Evolutionary conservation across 2,888 invertebrate species (phyloP).

Genomic region (Machimus rusticus): DNA sequence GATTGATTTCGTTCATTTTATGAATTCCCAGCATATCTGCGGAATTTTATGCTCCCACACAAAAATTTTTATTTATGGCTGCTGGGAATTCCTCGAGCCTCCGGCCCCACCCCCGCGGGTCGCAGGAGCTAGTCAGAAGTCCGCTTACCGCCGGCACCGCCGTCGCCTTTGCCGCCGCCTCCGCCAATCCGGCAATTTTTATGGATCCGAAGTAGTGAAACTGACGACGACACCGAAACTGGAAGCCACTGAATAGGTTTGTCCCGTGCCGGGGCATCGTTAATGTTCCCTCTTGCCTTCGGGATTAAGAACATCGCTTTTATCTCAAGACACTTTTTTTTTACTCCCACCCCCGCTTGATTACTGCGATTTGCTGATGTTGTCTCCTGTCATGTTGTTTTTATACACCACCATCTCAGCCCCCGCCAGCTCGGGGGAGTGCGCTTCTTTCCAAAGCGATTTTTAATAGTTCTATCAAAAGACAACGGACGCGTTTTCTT

Average conservation of each 20-base stretch:
- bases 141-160: not conserved
- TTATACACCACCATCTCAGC: not conserved
- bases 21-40: conserved; percentile 35
- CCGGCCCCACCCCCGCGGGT: not conserved
- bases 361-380: conserved; percentile 38
- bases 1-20: conserved; percentile 40
- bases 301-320: conserved; percentile 21
- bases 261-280: not conserved
- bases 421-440: not conserved
- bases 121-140: not conserved
- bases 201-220: conserved; percentile 21
- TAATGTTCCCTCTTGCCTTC: conserved; percentile 18
- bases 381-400: conserved; percentile 24
- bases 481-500: not conserved
- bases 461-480: conserved; percentile 34
- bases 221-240: conserved; percentile 4
- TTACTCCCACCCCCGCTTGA: conserved; percentile 2
- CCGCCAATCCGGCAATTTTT: not conserved
- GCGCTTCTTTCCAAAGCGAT: conserved; percentile 23
- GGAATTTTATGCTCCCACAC: conserved; percentile 40
- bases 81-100: conserved; percentile 1
- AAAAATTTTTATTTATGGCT: conserved; percentile 41
- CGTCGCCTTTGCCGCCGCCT: not conserved
- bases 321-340: conserved; percentile 27
- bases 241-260: conserved; percentile 20